Percentiles rank a stretch among this genome's conserved stretches.
Evolutionary conservation across 2,113 vertebrate genomes (phyloP).

Genomic region (Heterotilapia buettikoferi): DNA sequence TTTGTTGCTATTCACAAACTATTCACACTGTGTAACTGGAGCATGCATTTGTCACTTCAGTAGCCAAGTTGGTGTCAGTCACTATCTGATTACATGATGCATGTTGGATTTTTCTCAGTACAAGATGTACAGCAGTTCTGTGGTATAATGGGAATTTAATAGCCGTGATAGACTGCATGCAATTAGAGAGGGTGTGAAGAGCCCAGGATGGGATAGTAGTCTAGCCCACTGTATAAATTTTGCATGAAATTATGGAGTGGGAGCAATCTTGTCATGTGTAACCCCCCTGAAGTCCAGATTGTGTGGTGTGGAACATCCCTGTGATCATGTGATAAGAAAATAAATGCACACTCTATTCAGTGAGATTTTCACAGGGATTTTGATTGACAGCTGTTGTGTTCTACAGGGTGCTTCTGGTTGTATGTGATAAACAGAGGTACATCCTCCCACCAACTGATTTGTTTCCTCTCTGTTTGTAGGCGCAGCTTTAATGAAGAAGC

Average conservation of each 20-base stretch:
- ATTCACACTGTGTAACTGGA: background rate
- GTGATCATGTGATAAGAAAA: background rate
- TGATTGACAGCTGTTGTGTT: background rate
- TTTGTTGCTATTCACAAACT: background rate
- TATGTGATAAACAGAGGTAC: conserved; percentile 21
- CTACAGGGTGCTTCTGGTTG: background rate
- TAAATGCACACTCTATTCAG: background rate
- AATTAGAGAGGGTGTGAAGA: background rate
- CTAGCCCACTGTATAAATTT: background rate
- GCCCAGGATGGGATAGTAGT: background rate
- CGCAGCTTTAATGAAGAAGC: conserved; percentile 86
- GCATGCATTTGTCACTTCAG: background rate
- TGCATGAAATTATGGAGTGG: background rate
- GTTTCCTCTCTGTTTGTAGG: conserved; percentile 73
- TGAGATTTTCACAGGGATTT: background rate
- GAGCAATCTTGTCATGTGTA: background rate
- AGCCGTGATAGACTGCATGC: background rate
- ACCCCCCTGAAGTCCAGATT: background rate
- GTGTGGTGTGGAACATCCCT: background rate
- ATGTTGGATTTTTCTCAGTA: background rate
- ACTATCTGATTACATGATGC: background rate
- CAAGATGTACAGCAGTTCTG: background rate
- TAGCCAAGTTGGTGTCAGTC: background rate
- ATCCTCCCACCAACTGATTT: conserved; percentile 28
- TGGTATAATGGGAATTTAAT: background rate